Conservation (phyloP, 2,888 invertebrate genomes). For the Synergus itoensis region DNA sequence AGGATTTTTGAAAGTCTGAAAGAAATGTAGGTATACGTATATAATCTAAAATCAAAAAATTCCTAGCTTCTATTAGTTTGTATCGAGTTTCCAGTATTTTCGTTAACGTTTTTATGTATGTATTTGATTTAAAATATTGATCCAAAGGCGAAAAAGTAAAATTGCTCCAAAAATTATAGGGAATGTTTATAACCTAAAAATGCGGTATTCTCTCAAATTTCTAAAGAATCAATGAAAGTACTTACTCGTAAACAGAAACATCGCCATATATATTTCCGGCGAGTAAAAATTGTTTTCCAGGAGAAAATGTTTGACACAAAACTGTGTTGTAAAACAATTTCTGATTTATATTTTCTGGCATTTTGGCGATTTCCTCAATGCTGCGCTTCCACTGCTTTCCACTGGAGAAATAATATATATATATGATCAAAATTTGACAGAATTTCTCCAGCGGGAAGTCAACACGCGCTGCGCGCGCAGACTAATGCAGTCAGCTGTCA, state of each 20-base stretch:
- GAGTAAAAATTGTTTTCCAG: constrained; percentile 89
- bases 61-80: neutral
- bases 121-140: neutral
- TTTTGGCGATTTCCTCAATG: constrained; percentile 48
- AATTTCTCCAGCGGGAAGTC: too few species aligned
- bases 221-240: constrained; percentile 58
- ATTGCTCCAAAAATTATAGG: neutral
- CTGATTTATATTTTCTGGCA: constrained; percentile 65
- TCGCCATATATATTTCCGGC: constrained; percentile 92
- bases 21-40: constrained; percentile 56
- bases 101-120: neutral
- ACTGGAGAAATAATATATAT: too few species aligned
- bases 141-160: neutral
- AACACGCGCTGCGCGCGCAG: too few species aligned
- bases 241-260: constrained; percentile 90
- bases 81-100: neutral
- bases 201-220: constrained; percentile 21
- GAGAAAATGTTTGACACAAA: constrained; percentile 89
- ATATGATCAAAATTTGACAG: too few species aligned
- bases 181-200: constrained; percentile 44
- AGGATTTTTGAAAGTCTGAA: constrained; percentile 83
- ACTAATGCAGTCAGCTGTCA: too few species aligned
- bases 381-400: too few species aligned
- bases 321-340: constrained; percentile 90
- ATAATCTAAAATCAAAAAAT: neutral